These are phyloP conservation scores for Synanthedon myopaeformis DNA, from an alignment of 2,888 invertebrate species.

Conservation along the genomic window DNA sequence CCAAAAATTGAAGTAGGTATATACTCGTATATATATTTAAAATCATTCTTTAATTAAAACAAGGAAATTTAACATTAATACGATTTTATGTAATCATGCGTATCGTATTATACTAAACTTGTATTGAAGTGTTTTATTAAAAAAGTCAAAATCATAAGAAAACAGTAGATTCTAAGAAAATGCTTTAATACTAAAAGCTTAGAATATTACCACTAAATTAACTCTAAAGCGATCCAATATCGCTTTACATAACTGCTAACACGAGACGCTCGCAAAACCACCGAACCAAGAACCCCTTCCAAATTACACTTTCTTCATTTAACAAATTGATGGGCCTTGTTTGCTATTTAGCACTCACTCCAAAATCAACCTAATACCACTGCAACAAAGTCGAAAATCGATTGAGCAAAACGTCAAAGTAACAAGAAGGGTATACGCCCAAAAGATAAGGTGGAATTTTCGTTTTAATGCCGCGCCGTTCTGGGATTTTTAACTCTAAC, in stretches of 20 bases:
- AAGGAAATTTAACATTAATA: too few relatives aligned
- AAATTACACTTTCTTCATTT: constrained; percentile 67
- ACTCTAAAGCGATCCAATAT: constrained; percentile 20
- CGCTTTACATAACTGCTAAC: constrained; percentile 37
- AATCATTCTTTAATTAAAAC: too few relatives aligned
- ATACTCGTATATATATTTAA: too few relatives aligned
- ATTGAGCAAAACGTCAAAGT: constrained; percentile 7
- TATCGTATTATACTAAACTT: too few relatives aligned
- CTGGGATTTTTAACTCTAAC: constrained; percentile 52
- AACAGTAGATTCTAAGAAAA: too few relatives aligned
- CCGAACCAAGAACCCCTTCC: constrained; percentile 38
- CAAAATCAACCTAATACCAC: constrained; percentile 26
- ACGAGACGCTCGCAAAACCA: constrained; percentile 29
- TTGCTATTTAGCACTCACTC: constrained; percentile 16
- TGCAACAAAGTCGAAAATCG: constrained; percentile 33
- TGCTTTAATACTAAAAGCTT: too few relatives aligned
- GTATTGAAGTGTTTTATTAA: too few relatives aligned
- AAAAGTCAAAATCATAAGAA: too few relatives aligned
- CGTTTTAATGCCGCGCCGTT: constrained; percentile 18
- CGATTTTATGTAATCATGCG: too few relatives aligned
- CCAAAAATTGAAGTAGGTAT: too few relatives aligned
- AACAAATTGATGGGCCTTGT: constrained; percentile 61
- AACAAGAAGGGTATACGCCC: constrained; percentile 44
- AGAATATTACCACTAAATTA: constrained; percentile 10
- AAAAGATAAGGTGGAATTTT: constrained; percentile 60